Evolutionary conservation across 2,888 invertebrate species (phyloP).

Genomic region (Amiota communis): DNA sequence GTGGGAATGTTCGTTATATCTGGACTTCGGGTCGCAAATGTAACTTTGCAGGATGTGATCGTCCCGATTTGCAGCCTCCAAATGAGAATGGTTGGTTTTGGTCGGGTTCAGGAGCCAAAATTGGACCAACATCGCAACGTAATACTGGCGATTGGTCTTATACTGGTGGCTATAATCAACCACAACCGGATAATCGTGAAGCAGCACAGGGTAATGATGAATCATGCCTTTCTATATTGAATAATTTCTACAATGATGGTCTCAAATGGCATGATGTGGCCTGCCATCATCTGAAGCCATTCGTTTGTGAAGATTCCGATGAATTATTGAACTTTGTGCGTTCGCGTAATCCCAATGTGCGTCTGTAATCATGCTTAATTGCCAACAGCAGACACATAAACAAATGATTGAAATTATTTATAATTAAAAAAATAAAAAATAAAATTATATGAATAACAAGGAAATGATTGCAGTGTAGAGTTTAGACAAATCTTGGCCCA

Average conservation of each 20-base stretch:
- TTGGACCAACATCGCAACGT: slow-evolving; percentile 89
- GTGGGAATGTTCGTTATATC: slow-evolving; percentile 86
- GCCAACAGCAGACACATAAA: neutral
- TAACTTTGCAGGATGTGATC: slow-evolving; percentile 92
- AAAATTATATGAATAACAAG: too few species aligned
- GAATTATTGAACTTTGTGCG: slow-evolving; percentile 92
- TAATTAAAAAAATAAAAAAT: slow-evolving; percentile 45
- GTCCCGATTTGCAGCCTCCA: slow-evolving; percentile 87
- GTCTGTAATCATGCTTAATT: slow-evolving; percentile 75
- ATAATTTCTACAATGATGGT: slow-evolving; percentile 93
- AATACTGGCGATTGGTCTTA: slow-evolving; percentile 93
- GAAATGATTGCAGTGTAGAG: too few species aligned
- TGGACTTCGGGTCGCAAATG: slow-evolving; percentile 95
- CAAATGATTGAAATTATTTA: slow-evolving; percentile 43
- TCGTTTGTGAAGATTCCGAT: slow-evolving; percentile 93
- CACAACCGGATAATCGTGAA: slow-evolving; percentile 92
- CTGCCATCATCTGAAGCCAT: slow-evolving; percentile 88
- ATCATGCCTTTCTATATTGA: slow-evolving; percentile 89
- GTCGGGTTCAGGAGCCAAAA: slow-evolving; percentile 93
- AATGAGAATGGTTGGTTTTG: slow-evolving; percentile 94
- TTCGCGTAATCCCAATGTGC: slow-evolving; percentile 89
- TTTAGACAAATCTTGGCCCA: too few species aligned
- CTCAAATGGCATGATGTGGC: slow-evolving; percentile 91
- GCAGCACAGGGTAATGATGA: slow-evolving; percentile 94
- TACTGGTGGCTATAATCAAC: slow-evolving; percentile 90